phyloP scores from a whole-genome alignment of 2,888 invertebrate species.

The Endomychus coccineus region DNA sequence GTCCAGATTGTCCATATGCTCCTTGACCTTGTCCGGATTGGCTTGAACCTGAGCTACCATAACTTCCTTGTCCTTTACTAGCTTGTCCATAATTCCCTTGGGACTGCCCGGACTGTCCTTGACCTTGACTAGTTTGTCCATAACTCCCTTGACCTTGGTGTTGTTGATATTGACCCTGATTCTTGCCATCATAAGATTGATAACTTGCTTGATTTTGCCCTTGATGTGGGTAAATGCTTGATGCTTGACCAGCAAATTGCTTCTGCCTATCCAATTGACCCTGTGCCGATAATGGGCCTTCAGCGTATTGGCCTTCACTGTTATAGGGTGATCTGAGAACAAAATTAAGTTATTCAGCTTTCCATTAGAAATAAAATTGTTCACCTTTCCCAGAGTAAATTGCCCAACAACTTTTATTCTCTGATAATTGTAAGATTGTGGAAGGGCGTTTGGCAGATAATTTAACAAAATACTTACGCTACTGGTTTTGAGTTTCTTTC shows the following conservation, averaged over 20 bases:
- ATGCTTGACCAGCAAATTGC: constrained; percentile 16
- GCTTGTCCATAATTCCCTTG: constrained; percentile 1
- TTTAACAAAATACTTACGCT: constrained; percentile 31
- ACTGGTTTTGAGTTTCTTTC: constrained; percentile 42
- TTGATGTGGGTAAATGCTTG: constrained; percentile 9
- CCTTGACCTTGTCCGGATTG: constrained; percentile 3
- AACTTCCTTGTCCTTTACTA: constrained; percentile 6
- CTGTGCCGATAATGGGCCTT: constrained; percentile 27
- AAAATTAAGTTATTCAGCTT: constrained; percentile 4
- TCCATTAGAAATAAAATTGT: too few species aligned
- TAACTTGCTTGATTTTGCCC: constrained; percentile 16
- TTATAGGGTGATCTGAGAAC: constrained; percentile 28
- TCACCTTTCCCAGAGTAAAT: too few species aligned
- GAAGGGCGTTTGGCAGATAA: too few species aligned
- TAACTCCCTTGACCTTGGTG: constrained; percentile 7
- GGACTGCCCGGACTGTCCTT: background rate
- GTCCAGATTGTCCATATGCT: constrained; percentile 8
- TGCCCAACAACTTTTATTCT: too few species aligned
- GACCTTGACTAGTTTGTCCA: constrained; percentile 5
- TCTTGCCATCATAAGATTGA: constrained; percentile 12
- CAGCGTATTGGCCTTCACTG: constrained; percentile 28
- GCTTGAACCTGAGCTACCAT: constrained; percentile 2
- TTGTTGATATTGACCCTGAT: constrained; percentile 10
- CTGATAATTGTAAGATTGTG: background rate
- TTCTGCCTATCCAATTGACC: constrained; percentile 21